Conservation (phyloP, 2,113 vertebrate genomes). For the Plectropomus leopardus region DNA sequence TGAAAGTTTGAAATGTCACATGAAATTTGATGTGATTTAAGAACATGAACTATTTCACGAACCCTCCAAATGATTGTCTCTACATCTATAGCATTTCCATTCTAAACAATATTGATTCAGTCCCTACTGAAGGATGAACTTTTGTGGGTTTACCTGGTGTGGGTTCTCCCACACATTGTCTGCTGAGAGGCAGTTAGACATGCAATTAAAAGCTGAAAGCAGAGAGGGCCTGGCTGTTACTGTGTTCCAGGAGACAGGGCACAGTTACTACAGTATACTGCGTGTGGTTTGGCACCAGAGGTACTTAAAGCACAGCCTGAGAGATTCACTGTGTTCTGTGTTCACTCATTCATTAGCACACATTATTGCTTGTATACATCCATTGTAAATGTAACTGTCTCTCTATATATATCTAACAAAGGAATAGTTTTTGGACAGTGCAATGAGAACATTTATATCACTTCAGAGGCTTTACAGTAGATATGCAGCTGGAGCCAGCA, state of each 20-base stretch:
- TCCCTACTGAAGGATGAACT: slow-evolving; percentile 49
- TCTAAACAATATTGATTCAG: slow-evolving; percentile 24
- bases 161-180: slow-evolving; percentile 60
- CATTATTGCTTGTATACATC: slow-evolving; percentile 18
- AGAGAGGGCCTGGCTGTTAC: slow-evolving; percentile 27
- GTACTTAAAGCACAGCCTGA: slow-evolving; percentile 31
- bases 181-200: slow-evolving; percentile 61
- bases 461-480: neutral
- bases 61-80: neutral
- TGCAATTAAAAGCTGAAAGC: slow-evolving; percentile 70
- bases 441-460: neutral
- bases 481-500: neutral
- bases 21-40: neutral
- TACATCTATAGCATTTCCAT: neutral
- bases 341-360: slow-evolving; percentile 48
- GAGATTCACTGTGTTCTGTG: slow-evolving; percentile 34
- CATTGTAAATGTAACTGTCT: neutral
- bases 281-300: too few species aligned
- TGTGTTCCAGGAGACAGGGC: slow-evolving; percentile 59
- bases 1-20: slow-evolving; percentile 11
- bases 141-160: slow-evolving; percentile 12
- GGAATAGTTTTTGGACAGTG: neutral
- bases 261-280: slow-evolving; percentile 17
- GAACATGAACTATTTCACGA: slow-evolving; percentile 20
- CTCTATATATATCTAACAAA: neutral